A percentile compares a stretch with the other conserved stretches of the same genome.
Conservation (phyloP, 2,888 invertebrate species). For the Cryptophagus acutangulus region DNA sequence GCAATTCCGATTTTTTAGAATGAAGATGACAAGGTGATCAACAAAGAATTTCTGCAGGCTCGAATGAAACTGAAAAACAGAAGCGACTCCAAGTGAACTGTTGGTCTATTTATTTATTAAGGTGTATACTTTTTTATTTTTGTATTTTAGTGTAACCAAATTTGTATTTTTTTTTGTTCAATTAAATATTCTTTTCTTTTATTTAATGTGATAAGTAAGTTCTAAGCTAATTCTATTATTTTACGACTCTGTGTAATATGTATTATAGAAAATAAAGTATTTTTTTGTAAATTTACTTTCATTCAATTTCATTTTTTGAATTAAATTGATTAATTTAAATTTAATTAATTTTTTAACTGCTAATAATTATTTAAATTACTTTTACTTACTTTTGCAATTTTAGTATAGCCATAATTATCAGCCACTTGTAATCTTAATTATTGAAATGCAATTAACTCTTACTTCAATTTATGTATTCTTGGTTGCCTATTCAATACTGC, state of each 20-base stretch:
- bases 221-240: conserved; percentile 10
- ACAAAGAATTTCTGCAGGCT: conserved; percentile 59
- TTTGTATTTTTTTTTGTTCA: no score
- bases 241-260: conserved; percentile 21
- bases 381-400: no score
- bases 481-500: no score
- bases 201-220: conserved; percentile 32
- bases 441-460: no score
- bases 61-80: conserved; percentile 58
- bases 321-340: no score
- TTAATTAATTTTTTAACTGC: no score
- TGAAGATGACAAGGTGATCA: conserved; percentile 50
- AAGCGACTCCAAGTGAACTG: conserved; percentile 24
- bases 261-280: conserved; percentile 14
- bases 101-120: conserved; percentile 12
- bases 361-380: no score
- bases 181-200: conserved; percentile 16
- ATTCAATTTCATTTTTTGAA: no score
- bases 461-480: no score
- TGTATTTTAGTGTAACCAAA: conserved; percentile 7
- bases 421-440: no score
- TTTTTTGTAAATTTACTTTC: conserved; percentile 6
- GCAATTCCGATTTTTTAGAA: conserved; percentile 34
- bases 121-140: conserved; percentile 17
- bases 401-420: no score